phyloP scores from a whole-genome alignment of 2,888 invertebrate species.

The Agapetus fuscipes region DNA sequence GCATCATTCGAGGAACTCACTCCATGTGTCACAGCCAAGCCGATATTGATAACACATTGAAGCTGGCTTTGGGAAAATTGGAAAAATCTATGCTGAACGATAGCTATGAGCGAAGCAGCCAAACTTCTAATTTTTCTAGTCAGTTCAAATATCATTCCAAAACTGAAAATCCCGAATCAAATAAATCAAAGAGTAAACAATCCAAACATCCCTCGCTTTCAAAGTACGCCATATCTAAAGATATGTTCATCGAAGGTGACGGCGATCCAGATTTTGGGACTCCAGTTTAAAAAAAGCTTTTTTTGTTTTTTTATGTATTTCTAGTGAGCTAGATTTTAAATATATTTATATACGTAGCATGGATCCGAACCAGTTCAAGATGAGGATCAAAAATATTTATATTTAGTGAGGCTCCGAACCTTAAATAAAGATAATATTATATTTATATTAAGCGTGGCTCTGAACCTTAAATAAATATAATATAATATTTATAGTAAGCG shows the following conservation, averaged over 20 bases:
- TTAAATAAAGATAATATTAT: no score
- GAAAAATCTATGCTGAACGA: constrained; percentile 25
- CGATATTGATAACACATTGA: constrained; percentile 14
- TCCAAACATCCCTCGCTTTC: constrained; percentile 4
- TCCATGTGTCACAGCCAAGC: constrained; percentile 8
- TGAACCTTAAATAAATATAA: no score
- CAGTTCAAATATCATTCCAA: constrained; percentile 1
- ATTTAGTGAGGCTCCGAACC: no score
- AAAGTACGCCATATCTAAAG: constrained; percentile 6
- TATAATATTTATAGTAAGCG: no score
- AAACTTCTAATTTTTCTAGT: background rate
- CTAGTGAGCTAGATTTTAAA: no score
- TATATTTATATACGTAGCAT: no score
- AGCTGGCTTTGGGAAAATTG: constrained; percentile 15
- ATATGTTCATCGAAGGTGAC: constrained; percentile 37
- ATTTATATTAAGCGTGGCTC: no score
- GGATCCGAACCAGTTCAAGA: no score
- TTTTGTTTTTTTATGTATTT: background rate
- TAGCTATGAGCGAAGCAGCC: constrained; percentile 26
- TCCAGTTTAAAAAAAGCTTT: constrained; percentile 41
- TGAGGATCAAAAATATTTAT: no score
- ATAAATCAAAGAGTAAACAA: constrained; percentile 3
- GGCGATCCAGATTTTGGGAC: constrained; percentile 62
- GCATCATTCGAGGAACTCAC: constrained; percentile 7
- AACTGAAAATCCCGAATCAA: constrained; percentile 3